phyloP scores from a whole-genome alignment of 2,888 invertebrate species.

The Lithosia quadra region DNA sequence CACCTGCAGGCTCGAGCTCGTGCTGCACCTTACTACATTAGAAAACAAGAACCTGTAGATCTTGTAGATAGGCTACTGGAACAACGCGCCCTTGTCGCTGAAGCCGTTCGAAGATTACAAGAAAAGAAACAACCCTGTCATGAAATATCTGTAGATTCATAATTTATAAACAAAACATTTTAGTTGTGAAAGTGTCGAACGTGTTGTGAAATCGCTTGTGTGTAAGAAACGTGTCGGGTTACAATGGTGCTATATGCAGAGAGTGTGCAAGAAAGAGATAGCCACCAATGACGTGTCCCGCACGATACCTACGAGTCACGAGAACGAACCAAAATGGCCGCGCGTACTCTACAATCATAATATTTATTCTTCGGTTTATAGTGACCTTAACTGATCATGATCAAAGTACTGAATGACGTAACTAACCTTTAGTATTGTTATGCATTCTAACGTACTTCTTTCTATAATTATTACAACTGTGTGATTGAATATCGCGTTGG shows the following conservation, averaged over 20 bases:
- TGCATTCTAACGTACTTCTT: slow-evolving; percentile 60
- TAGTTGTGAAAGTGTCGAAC: slow-evolving; percentile 86
- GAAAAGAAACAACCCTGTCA: slow-evolving; percentile 84
- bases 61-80: slow-evolving; percentile 82
- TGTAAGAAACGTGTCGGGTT: slow-evolving; percentile 86
- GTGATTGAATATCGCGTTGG: slow-evolving; percentile 56
- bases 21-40: slow-evolving; percentile 84
- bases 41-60: slow-evolving; percentile 86
- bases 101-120: slow-evolving; percentile 84
- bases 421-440: slow-evolving; percentile 73
- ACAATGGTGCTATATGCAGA: slow-evolving; percentile 87
- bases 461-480: slow-evolving; percentile 50
- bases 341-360: slow-evolving; percentile 85
- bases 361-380: slow-evolving; percentile 85
- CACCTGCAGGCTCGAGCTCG: slow-evolving; percentile 84
- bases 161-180: slow-evolving; percentile 85
- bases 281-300: slow-evolving; percentile 83
- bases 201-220: slow-evolving; percentile 87
- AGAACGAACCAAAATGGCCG: slow-evolving; percentile 86
- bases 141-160: slow-evolving; percentile 84
- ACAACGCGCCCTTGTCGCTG: slow-evolving; percentile 84
- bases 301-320: slow-evolving; percentile 84
- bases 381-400: slow-evolving; percentile 85
- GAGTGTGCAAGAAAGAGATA: slow-evolving; percentile 82
- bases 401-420: slow-evolving; percentile 86